A percentile compares a stretch with the other conserved stretches of the same genome.
Evolutionary conservation across 2,113 vertebrate genomes (phyloP).

Genomic region (Gorsachius goisagi): DNA sequence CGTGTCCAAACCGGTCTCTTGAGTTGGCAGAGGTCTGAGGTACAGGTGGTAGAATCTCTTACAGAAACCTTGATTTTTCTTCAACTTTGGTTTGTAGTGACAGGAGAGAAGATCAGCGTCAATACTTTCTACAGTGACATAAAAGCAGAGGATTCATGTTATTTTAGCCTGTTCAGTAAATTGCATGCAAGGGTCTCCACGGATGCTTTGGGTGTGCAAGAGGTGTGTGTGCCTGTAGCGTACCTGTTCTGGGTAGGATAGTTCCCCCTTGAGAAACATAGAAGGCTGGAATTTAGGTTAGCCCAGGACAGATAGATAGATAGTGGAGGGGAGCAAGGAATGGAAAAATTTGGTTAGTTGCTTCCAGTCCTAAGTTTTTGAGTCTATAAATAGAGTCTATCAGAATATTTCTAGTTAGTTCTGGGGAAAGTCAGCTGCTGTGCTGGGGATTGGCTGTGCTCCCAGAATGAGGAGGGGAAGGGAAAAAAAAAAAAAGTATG

Average conservation of each 20-base stretch:
- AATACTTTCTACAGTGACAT: neutral
- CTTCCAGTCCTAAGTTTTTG: conserved; percentile 61
- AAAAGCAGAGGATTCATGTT: neutral
- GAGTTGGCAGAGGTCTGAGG: neutral
- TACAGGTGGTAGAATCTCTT: neutral
- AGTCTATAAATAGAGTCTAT: conserved; percentile 67
- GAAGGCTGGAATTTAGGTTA: conserved; percentile 19
- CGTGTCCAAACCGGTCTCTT: neutral
- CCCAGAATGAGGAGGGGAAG: conserved; percentile 55
- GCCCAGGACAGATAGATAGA: conserved; percentile 3
- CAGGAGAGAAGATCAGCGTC: neutral
- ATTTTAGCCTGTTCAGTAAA: neutral
- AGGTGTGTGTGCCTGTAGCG: neutral
- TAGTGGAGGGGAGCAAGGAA: conserved; percentile 14
- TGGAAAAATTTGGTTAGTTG: conserved; percentile 67
- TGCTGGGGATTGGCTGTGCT: conserved; percentile 64
- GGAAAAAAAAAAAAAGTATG: neutral
- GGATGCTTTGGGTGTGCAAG: neutral
- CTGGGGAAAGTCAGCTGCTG: conserved; percentile 66
- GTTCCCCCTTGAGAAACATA: neutral
- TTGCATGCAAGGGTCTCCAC: neutral
- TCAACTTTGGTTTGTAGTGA: neutral
- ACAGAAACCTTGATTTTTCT: neutral
- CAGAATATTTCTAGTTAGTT: conserved; percentile 71
- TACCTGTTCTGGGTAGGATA: neutral